Conservation (phyloP, 2,888 invertebrate genomes). For the Bruchidius siliquastri region DNA sequence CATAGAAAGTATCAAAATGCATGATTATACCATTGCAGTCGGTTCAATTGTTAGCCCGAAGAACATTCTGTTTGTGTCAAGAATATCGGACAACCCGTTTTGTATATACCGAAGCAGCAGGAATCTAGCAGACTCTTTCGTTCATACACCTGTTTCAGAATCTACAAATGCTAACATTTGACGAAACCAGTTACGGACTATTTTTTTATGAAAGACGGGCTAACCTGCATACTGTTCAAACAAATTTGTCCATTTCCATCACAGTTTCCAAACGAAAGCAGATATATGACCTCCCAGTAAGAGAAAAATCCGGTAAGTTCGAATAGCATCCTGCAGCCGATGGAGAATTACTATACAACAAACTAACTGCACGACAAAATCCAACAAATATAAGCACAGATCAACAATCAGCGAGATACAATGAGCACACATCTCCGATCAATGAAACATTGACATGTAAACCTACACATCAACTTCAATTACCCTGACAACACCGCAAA, state of each 20-base stretch:
- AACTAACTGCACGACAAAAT: background rate
- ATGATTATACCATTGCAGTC: constrained; percentile 5
- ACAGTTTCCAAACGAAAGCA: background rate
- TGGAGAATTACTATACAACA: background rate
- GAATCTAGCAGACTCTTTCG: constrained; percentile 16
- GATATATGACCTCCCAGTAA: background rate
- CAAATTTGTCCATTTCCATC: background rate
- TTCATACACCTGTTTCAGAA: constrained; percentile 4
- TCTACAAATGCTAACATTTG: background rate
- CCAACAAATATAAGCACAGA: background rate
- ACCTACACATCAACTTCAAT: too few relatives aligned
- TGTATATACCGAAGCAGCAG: constrained; percentile 3
- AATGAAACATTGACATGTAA: too few relatives aligned
- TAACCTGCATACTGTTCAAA: background rate
- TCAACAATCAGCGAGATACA: too few relatives aligned
- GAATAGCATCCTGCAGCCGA: background rate
- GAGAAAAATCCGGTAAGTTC: background rate
- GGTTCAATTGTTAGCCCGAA: constrained; percentile 7
- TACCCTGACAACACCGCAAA: too few relatives aligned
- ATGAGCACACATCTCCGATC: too few relatives aligned
- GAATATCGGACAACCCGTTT: constrained; percentile 9
- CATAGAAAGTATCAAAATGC: background rate
- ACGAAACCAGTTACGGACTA: background rate
- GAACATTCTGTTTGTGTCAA: constrained; percentile 7
- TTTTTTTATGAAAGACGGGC: background rate